A percentile compares a stretch with the other conserved stretches of the same genome.
These are phyloP conservation scores for Alligator sinensis DNA, from an alignment of 2,113 vertebrate species.

Conservation along the genomic window DNA sequence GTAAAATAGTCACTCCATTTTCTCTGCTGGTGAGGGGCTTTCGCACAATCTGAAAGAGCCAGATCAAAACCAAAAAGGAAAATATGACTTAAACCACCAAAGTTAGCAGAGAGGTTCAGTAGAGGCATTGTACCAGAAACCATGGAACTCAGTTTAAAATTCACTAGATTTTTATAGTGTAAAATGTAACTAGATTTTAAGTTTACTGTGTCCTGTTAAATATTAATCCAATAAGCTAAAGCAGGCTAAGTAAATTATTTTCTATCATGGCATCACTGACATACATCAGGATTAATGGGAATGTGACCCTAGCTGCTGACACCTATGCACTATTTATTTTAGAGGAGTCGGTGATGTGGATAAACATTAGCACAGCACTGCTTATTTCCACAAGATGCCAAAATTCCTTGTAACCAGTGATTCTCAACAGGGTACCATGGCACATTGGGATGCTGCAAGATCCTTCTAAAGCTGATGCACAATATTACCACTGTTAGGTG, in stretches of 20 bases:
- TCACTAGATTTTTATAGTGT: background rate
- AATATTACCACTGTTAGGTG: too few relatives aligned
- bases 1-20: too few relatives aligned
- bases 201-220: background rate
- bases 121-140: background rate
- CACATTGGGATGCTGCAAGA: background rate
- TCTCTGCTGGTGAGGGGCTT: too few relatives aligned
- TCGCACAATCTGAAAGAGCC: too few relatives aligned
- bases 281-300: background rate
- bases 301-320: background rate
- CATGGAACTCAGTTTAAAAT: background rate
- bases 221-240: background rate
- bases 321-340: background rate
- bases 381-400: background rate
- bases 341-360: background rate
- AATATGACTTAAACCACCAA: too few relatives aligned
- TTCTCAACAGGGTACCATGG: accelerated
- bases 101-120: background rate
- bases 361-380: background rate
- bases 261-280: background rate
- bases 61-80: too few relatives aligned
- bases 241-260: background rate
- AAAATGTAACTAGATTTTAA: background rate
- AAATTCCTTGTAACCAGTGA: background rate
- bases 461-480: too few relatives aligned